These are phyloP conservation scores for Araneus ventricosus DNA, from an alignment of 1,140 invertebrate genomes.

Conservation along the genomic window DNA sequence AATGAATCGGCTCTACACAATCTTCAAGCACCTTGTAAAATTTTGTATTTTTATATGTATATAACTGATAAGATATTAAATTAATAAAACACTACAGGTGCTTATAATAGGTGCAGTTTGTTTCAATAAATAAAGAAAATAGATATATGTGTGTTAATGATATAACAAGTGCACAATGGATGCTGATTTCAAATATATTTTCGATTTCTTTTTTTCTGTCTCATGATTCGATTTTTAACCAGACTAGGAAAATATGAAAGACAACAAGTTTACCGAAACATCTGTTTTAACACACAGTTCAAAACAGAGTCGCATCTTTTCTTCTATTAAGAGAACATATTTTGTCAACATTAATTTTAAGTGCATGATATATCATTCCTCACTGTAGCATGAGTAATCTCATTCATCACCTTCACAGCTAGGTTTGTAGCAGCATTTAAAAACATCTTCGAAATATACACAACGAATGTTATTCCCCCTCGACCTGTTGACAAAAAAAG, in stretches of 20 bases:
- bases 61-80: constrained; percentile 18
- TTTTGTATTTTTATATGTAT: constrained; percentile 37
- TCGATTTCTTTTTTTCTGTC: constrained; percentile 60
- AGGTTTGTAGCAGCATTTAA: constrained; percentile 59
- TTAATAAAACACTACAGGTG: constrained; percentile 66
- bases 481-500: constrained; percentile 59
- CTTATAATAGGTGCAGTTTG: constrained; percentile 54
- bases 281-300: constrained; percentile 68
- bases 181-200: constrained; percentile 71
- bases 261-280: constrained; percentile 71
- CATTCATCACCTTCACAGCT: constrained; percentile 27
- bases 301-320: constrained; percentile 58
- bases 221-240: constrained; percentile 55
- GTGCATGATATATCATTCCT: constrained; percentile 59
- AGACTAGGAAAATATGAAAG: constrained; percentile 75
- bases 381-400: constrained; percentile 12
- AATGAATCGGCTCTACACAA: constrained; percentile 36
- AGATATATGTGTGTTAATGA: constrained; percentile 74
- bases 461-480: constrained; percentile 60
- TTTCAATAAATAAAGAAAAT: constrained; percentile 67
- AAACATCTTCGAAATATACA: constrained; percentile 69
- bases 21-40: constrained; percentile 69
- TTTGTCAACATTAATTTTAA: constrained; percentile 73
- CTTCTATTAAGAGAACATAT: constrained; percentile 67
- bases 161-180: constrained; percentile 74